Evolutionary conservation across 2,888 invertebrate genomes (phyloP), one percentile per base, ranked within the genome.

Genomic region (Muscina levida): DNA sequence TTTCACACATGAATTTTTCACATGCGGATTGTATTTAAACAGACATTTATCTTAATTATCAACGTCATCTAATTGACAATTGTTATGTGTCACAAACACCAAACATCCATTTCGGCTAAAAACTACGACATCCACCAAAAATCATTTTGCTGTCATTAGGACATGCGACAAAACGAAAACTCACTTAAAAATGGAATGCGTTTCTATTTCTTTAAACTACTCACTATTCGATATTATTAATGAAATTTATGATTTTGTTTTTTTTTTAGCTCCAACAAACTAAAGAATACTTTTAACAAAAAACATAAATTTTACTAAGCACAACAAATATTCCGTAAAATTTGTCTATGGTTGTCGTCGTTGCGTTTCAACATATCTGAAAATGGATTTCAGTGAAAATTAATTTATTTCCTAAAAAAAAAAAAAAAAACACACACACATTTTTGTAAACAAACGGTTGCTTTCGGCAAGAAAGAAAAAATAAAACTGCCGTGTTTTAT

Each of bases 371-470:
- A 51, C 65, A 15, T 66, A 31, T 71, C 65, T 48, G n/a, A 22
- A 59, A 77, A 67, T 56, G 15, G 22, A 46, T 19, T 70, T 42
- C 37, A 10, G 13, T 19, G 31, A 17, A 57, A 57, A 57, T 44
- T 53, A 17, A 72, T 59, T 59, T 62, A 72, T 6, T 22, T 51
- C 70, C 2, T 26, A 24, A 17, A 17, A n/a, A n/a, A n/a, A n/a
- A n/a, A n/a, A n/a, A n/a, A n/a, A n/a, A n/a, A n/a, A n/a, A n/a
- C n/a, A n/a, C n/a, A n/a, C n/a, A n/a, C n/a, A n/a, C n/a, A n/a
- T 67, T 26, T 48, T 72, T 59, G 67, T 72, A 72, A 77, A 77
- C 44, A 62, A 77, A 44, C n/a, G n/a, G n/a, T n/a, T 57, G 48
- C 19, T 67, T 51, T 42, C 24, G 22, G 42, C 15, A 39, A 19